These are phyloP conservation scores for Metalampra italica DNA, from an alignment of 2,888 invertebrate species.

Conservation along the genomic window DNA sequence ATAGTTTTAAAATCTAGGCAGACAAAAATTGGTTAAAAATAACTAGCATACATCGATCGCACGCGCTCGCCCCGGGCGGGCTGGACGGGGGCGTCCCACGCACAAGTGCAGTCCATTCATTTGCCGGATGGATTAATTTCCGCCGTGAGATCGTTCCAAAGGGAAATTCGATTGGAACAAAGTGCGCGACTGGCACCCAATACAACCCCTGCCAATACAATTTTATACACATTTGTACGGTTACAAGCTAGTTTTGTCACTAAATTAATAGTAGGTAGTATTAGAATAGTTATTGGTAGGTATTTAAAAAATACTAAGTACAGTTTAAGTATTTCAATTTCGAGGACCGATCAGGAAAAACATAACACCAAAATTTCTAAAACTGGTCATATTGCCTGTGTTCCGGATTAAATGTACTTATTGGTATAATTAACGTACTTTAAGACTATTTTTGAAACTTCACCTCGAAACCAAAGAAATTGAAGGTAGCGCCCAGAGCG, in stretches of 20 bases:
- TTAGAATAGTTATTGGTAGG: not conserved
- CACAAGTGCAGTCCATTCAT: conserved; percentile 75
- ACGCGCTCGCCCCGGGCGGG: conserved; percentile 22
- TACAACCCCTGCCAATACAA: conserved; percentile 52
- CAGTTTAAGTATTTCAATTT: too few relatives aligned
- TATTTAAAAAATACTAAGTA: too few relatives aligned
- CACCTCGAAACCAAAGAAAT: too few relatives aligned
- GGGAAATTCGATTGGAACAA: conserved; percentile 75
- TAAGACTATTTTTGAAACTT: too few relatives aligned
- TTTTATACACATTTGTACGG: conserved; percentile 56
- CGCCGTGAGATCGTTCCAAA: conserved; percentile 71
- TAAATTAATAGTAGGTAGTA: conserved; percentile 19
- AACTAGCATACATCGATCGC: conserved; percentile 44
- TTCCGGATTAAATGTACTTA: too few relatives aligned
- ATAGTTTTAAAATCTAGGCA: too few relatives aligned
- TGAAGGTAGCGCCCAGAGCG: too few relatives aligned
- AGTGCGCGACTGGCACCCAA: conserved; percentile 43
- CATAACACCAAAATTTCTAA: too few relatives aligned
- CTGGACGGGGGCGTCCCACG: conserved; percentile 28
- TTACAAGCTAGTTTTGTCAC: conserved; percentile 32
- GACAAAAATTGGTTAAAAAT: conserved; percentile 14
- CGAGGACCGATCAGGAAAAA: too few relatives aligned
- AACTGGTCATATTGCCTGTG: too few relatives aligned
- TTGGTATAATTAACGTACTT: too few relatives aligned
- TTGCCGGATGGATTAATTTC: conserved; percentile 76